phyloP scores from a whole-genome alignment of 37 sponge, comb jelly and placozoan species.

The Oscarella lobularis region DNA sequence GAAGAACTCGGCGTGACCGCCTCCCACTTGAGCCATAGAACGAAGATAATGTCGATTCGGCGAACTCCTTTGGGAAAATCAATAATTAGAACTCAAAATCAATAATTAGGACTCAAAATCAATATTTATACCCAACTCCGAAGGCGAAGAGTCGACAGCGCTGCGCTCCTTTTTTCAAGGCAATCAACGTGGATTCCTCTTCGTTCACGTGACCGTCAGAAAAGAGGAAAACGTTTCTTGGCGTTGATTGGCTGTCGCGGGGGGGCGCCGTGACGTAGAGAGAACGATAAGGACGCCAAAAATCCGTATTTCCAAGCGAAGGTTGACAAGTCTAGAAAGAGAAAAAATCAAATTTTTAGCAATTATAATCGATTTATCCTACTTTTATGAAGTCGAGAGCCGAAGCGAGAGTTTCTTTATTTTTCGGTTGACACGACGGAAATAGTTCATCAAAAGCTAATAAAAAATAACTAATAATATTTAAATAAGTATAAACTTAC shows the following conservation, averaged over 20 bases:
- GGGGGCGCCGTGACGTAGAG: conserved; percentile 39
- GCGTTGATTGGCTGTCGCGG: conserved; percentile 1
- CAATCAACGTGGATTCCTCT: conserved; percentile 42
- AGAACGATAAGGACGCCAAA: conserved; percentile 60
- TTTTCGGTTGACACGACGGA: conserved; percentile 49
- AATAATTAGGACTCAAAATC: not conserved
- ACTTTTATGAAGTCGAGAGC: conserved; percentile 60
- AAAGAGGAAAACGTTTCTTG: conserved; percentile 67
- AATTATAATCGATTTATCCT: too few species aligned
- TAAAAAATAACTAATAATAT: not conserved
- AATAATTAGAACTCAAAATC: not conserved
- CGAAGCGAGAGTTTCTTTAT: conserved; percentile 49
- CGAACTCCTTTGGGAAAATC: too few species aligned
- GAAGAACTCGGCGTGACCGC: conserved; percentile 70
- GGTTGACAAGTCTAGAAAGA: not conserved
- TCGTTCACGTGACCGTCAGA: conserved; percentile 87
- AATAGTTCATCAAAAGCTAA: conserved; percentile 55
- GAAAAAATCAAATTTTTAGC: too few species aligned
- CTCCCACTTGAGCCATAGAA: conserved; percentile 72
- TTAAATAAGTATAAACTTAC: not conserved
- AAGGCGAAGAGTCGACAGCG: conserved; percentile 49
- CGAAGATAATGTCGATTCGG: conserved; percentile 81
- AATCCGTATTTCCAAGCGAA: conserved; percentile 56
- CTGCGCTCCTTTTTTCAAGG: conserved; percentile 24
- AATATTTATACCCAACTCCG: conserved; percentile 55